Conservation (phyloP, 2,113 vertebrate species). For the Aegotheles bennettii region DNA sequence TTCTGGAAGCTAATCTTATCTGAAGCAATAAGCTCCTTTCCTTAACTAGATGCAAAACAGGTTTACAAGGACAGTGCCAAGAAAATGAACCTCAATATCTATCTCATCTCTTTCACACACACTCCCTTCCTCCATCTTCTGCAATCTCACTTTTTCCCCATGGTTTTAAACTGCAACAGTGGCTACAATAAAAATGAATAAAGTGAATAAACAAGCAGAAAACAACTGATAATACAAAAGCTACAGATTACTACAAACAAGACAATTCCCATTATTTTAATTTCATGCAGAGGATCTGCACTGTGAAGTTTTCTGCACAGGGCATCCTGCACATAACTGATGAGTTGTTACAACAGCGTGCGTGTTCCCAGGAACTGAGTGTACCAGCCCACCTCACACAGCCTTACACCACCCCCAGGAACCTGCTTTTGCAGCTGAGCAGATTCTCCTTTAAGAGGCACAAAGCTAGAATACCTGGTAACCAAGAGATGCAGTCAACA, state of each 20-base stretch:
- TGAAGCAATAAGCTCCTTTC: neutral
- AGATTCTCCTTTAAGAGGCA: neutral
- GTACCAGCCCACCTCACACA: neutral
- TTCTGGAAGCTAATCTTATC: conserved; percentile 38
- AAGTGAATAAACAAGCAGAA: neutral
- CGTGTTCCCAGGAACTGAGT: neutral
- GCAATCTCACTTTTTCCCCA: neutral
- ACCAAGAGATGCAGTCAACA: conserved; percentile 36
- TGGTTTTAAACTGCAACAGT: neutral
- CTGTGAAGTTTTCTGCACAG: fast-evolving
- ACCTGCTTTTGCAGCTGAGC: neutral
- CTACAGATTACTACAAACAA: neutral
- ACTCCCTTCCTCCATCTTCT: neutral
- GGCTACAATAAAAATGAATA: neutral
- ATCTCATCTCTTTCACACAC: neutral
- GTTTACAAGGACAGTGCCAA: neutral
- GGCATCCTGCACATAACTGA: fast-evolving
- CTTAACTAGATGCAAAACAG: neutral
- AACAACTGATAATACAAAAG: neutral
- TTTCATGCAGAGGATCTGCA: neutral
- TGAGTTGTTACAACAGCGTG: fast-evolving
- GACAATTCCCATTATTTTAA: neutral
- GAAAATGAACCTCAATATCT: neutral
- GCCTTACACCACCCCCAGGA: neutral
- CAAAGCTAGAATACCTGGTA: neutral